Base-by-base conservation (phyloP, 2,888 invertebrate species). In the Ochropleura leucogaster region DNA sequence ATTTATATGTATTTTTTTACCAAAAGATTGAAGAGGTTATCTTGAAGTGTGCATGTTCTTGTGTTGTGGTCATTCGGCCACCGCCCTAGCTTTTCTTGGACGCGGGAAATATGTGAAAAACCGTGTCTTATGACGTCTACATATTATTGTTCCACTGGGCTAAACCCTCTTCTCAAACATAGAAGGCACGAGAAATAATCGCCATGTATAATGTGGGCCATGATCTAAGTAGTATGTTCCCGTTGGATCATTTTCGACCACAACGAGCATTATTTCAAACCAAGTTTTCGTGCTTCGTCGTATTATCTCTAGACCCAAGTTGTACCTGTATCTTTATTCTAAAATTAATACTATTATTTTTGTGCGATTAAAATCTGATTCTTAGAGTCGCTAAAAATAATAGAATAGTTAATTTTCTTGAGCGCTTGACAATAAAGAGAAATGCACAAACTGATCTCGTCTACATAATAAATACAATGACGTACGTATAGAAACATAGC, bases 401-500 rank as follows among this genome's bases (percentile, higher is more conserved):
- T 4, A 44, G 14, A n/a, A 30, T 2, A 14, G 14, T 2, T 7
- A 7, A 12, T 66, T 20, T 77, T 55, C 62, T 46, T n/a, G 9
- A 0, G 3, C 7, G 14, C 9, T 46, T 49, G 16, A 9, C 69
- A 47, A 40, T 60, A 77, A 47, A 67, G 62, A 68, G 71, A 47
- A 60, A 46, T 68, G 57, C 67, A 66, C 47, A 51, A 70, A 70
- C 67, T 30, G 64, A 40, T 70, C 53, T 74, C 53, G 49, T 20
- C 63, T 47, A 57, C 57, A 68, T 68, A 82, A 68, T 65, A 70
- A 82, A 68, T 65, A 70, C 68, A 49, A 40, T 82, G 74, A 82
- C 79, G 79, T 73, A 62, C 14, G 18, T 57, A 77, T 60, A 60
- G 44, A 69, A 82, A 82, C 67, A 68, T 60, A 68, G n/a, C 70